A percentile compares a stretch with the other conserved stretches of the same genome.
Evolutionary conservation across 2,113 vertebrate genomes (phyloP).

Genomic region (Sardina pilchardus): DNA sequence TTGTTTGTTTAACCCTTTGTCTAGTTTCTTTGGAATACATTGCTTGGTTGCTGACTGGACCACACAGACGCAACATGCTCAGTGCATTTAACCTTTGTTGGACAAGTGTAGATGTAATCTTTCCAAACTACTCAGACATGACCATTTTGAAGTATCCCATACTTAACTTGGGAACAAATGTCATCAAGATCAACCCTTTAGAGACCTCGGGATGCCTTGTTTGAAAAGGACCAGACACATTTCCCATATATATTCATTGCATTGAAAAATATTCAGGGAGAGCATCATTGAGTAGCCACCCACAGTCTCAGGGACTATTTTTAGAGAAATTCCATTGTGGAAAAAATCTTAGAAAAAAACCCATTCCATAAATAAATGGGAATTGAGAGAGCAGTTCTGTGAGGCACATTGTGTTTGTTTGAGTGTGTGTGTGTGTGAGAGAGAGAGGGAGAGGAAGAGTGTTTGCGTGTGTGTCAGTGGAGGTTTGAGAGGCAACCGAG

Average conservation of each 20-base stretch:
- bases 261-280: slow-evolving; percentile 43
- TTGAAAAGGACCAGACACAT: slow-evolving; percentile 20
- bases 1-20: background rate
- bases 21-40: background rate
- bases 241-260: slow-evolving; percentile 15
- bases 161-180: background rate
- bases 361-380: slow-evolving; percentile 77
- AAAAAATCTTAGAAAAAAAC: slow-evolving; percentile 68
- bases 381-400: slow-evolving; percentile 69
- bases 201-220: background rate
- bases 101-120: background rate
- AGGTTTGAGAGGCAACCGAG: slow-evolving; percentile 73
- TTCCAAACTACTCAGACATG: background rate
- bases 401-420: slow-evolving; percentile 22
- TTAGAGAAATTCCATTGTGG: slow-evolving; percentile 72
- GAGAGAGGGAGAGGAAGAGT: background rate
- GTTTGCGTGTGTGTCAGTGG: slow-evolving; percentile 71
- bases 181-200: slow-evolving; percentile 13
- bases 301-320: slow-evolving; percentile 73
- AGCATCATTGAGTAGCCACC: slow-evolving; percentile 64
- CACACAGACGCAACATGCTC: background rate
- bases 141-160: slow-evolving; percentile 20
- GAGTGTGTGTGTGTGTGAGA: slow-evolving; percentile 28
- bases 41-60: background rate
- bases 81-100: background rate